phyloP scores from a whole-genome alignment of 2,888 invertebrate species.

The Polyommatus iphigenia region DNA sequence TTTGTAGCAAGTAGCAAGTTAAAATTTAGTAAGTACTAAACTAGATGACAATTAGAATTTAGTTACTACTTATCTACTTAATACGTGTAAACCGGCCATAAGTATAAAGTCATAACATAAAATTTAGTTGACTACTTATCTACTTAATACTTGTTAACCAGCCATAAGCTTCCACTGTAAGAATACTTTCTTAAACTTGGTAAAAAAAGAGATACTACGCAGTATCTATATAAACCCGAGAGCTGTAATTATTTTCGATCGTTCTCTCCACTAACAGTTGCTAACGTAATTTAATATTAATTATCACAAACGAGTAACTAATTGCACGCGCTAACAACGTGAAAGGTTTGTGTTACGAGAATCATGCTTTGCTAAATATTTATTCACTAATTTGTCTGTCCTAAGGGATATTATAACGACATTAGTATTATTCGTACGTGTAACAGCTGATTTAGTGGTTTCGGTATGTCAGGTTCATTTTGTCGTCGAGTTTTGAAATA shows the following conservation, averaged over 20 bases:
- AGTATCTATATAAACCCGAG: background rate
- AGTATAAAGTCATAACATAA: too few relatives aligned
- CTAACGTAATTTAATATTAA: slow-evolving; percentile 31
- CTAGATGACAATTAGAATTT: too few relatives aligned
- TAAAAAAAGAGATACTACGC: background rate
- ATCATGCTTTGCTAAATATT: slow-evolving; percentile 12
- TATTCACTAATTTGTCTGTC: slow-evolving; percentile 11
- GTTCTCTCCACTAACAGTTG: slow-evolving; percentile 22
- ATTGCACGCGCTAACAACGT: slow-evolving; percentile 29
- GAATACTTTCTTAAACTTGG: background rate
- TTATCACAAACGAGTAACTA: slow-evolving; percentile 30
- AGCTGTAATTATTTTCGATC: slow-evolving; percentile 27
- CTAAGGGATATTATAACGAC: slow-evolving; percentile 12
- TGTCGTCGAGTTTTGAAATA: background rate
- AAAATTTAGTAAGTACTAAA: too few relatives aligned
- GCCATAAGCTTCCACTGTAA: background rate
- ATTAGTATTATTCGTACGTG: background rate
- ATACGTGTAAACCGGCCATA: too few relatives aligned
- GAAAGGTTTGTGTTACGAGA: slow-evolving; percentile 20
- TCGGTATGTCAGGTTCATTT: background rate
- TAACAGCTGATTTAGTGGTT: background rate
- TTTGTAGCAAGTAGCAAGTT: too few relatives aligned
- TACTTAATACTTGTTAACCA: too few relatives aligned
- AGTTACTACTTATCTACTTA: too few relatives aligned
- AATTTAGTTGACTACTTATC: too few relatives aligned